phyloP scores from a whole-genome alignment of 2,888 invertebrate genomes.

The Erebia palarica region DNA sequence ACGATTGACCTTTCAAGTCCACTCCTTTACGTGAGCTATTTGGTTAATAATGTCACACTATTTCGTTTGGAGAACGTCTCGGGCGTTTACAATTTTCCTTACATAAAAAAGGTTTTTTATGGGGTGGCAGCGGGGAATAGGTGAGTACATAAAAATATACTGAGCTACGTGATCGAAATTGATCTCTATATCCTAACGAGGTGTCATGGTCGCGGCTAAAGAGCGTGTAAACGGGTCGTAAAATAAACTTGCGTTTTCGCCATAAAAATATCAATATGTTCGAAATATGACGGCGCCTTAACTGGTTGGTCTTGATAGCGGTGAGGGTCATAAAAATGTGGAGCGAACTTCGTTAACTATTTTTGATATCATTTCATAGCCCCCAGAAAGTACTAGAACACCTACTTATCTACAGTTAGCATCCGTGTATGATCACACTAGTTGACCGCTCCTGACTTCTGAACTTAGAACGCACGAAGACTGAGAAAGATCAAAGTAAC shows the following conservation, averaged over 20 bases:
- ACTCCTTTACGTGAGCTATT: constrained; percentile 6
- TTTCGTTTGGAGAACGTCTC: constrained; percentile 3
- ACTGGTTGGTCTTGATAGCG: constrained; percentile 19
- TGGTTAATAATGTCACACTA: not conserved
- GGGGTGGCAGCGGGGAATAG: constrained; percentile 51
- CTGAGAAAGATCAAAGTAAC: no score
- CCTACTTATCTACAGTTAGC: no score
- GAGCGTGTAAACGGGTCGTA: constrained; percentile 41
- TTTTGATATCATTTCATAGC: not conserved
- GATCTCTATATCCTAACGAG: constrained; percentile 54
- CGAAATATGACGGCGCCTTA: constrained; percentile 12
- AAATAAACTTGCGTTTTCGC: constrained; percentile 34
- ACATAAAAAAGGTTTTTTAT: constrained; percentile 48
- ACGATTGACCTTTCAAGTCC: not conserved
- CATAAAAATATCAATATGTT: constrained; percentile 29
- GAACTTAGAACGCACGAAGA: no score
- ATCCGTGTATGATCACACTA: no score
- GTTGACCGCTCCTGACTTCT: no score
- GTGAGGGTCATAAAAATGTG: constrained; percentile 2
- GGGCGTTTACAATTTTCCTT: constrained; percentile 10
- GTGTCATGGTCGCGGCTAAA: constrained; percentile 46
- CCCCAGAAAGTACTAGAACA: no score
- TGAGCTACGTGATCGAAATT: constrained; percentile 55
- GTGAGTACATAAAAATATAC: constrained; percentile 42
- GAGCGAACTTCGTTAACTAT: not conserved